phyloP scores from a whole-genome alignment of 2,113 vertebrate species.

The Cephalopholis sonnerati region DNA sequence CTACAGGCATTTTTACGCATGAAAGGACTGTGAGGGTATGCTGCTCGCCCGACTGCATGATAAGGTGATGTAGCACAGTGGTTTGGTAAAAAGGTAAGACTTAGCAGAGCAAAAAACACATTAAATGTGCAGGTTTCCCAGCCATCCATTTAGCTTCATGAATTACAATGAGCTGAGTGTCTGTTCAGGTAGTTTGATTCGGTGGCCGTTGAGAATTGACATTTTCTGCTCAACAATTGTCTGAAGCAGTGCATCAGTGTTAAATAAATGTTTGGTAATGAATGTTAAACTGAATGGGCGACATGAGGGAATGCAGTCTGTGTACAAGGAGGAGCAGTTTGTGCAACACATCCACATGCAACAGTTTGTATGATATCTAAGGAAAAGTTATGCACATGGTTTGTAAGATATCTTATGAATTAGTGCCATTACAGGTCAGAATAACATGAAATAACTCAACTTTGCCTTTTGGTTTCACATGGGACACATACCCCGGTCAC shows the following conservation, averaged over 20 bases:
- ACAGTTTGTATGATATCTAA: no score
- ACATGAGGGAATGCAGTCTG: neutral
- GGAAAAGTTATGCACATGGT: no score
- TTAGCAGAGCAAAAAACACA: neutral
- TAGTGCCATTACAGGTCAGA: no score
- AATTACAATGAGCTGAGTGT: neutral
- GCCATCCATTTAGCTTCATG: neutral
- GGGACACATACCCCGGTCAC: no score
- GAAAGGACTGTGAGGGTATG: slow-evolving; percentile 8
- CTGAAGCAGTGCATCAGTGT: neutral
- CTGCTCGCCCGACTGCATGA: slow-evolving; percentile 18
- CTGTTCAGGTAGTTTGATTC: slow-evolving; percentile 1
- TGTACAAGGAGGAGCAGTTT: neutral
- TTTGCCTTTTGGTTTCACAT: no score
- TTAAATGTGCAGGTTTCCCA: neutral
- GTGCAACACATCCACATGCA: neutral
- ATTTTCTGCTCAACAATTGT: slow-evolving; percentile 14
- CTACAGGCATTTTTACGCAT: slow-evolving; percentile 47
- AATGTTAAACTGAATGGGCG: neutral
- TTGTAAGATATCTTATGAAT: no score
- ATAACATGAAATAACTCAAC: no score
- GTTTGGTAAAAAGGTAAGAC: slow-evolving; percentile 5
- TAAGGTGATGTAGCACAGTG: neutral
- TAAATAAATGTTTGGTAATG: slow-evolving; percentile 2
- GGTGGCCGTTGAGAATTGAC: neutral